phyloP scores from a whole-genome alignment of 2,888 invertebrate species.

The Cryptophagus acutangulus region DNA sequence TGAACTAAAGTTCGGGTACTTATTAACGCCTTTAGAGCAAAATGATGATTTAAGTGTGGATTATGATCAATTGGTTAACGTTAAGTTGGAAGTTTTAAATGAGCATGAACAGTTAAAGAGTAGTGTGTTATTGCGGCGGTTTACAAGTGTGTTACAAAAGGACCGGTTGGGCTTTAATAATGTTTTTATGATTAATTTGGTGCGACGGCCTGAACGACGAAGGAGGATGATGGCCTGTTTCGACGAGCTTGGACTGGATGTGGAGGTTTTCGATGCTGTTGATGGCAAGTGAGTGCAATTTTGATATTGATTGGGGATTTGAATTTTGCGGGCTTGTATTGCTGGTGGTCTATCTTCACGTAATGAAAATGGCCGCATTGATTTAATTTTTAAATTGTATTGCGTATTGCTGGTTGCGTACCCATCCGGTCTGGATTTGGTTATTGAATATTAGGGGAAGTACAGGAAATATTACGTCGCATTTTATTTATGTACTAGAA shows the following conservation, averaged over 20 bases:
- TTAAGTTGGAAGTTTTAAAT: constrained; percentile 59
- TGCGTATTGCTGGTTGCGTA: too few species aligned
- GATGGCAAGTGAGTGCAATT: constrained; percentile 84
- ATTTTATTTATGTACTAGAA: too few species aligned
- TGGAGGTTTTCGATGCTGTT: constrained; percentile 71
- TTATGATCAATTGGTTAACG: constrained; percentile 65
- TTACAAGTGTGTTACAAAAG: constrained; percentile 36
- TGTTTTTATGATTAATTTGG: constrained; percentile 90
- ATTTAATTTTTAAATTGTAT: too few species aligned
- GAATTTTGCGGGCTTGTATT: too few species aligned
- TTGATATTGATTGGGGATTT: too few species aligned
- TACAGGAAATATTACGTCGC: too few species aligned
- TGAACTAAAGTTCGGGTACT: constrained; percentile 73
- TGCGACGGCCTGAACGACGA: constrained; percentile 73
- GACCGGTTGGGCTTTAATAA: constrained; percentile 69
- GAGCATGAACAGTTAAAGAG: constrained; percentile 50
- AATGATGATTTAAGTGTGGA: constrained; percentile 62
- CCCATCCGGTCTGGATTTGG: too few species aligned
- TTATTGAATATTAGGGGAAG: too few species aligned
- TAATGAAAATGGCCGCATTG: too few species aligned
- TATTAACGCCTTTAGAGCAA: constrained; percentile 74
- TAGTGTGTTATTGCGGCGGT: constrained; percentile 43
- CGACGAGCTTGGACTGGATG: constrained; percentile 75
- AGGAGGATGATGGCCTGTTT: constrained; percentile 75
- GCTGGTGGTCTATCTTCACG: too few species aligned